These are phyloP conservation scores for Trematomus loennbergii DNA, from an alignment of 2,113 vertebrate species.

Conservation along the genomic window DNA sequence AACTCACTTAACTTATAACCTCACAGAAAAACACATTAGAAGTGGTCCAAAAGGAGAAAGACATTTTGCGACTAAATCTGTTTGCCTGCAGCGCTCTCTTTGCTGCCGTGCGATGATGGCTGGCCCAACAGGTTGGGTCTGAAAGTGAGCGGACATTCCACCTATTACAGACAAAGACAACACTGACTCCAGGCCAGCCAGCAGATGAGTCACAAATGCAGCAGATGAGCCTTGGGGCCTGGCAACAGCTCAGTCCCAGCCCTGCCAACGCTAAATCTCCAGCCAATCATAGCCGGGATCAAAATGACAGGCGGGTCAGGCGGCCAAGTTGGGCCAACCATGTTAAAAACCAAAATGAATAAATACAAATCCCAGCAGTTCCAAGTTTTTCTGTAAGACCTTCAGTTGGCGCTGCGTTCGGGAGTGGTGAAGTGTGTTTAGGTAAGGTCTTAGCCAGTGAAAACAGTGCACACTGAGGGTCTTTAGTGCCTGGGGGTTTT, in stretches of 20 bases:
- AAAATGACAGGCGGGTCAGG: conserved; percentile 20
- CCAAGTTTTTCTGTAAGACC: conserved; percentile 27
- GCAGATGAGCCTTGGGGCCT: conserved; percentile 65
- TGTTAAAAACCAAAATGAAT: conserved; percentile 18
- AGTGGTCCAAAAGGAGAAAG: not conserved
- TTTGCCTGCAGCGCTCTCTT: not conserved
- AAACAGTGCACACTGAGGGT: conserved; percentile 63
- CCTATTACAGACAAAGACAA: conserved; percentile 72
- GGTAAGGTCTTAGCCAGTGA: conserved; percentile 72
- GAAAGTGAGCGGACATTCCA: conserved; percentile 70
- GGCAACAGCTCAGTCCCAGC: conserved; percentile 36
- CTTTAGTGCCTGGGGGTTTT: conserved; percentile 52
- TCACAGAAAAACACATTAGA: not conserved
- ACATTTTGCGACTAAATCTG: not conserved
- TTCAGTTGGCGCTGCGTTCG: conserved; percentile 25
- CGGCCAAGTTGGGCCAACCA: conserved; percentile 36
- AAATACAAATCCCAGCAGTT: conserved; percentile 20
- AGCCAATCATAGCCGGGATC: conserved; percentile 23
- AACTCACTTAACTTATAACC: not conserved
- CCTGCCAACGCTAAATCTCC: not conserved
- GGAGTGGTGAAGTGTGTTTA: conserved; percentile 71
- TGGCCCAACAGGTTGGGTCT: conserved; percentile 70
- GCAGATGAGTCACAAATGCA: conserved; percentile 63
- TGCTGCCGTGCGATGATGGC: conserved; percentile 5
- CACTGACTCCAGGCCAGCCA: conserved; percentile 57